phyloP scores from a whole-genome alignment of 2,113 vertebrate species.

The Mustela lutreola region DNA sequence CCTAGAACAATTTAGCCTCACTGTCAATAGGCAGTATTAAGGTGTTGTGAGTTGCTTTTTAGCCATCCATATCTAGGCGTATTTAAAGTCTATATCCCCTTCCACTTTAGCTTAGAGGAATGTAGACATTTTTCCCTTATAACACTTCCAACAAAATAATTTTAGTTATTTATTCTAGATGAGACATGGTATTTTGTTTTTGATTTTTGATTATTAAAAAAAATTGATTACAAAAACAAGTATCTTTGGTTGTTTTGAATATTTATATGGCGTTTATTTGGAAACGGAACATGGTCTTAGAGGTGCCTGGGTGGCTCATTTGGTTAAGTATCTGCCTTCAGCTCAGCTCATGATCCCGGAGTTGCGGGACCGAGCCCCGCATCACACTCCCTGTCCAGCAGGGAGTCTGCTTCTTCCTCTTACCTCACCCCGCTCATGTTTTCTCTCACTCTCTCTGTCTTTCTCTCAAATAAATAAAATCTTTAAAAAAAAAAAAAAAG shows the following conservation, averaged over 20 bases:
- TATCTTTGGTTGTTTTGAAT: slow-evolving; percentile 16
- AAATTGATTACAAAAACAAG: not conserved
- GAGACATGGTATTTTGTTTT: slow-evolving; percentile 1
- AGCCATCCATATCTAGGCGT: not conserved
- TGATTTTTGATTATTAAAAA: not conserved
- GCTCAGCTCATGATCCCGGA: too few species aligned
- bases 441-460: too few species aligned
- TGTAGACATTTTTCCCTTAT: not conserved
- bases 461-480: too few species aligned
- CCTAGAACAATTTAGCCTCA: not conserved
- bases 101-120: not conserved
- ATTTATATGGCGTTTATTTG: slow-evolving; percentile 9
- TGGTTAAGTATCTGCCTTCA: too few species aligned
- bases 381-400: too few species aligned
- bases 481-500: not conserved
- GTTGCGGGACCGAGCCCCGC: too few species aligned
- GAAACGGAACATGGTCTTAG: slow-evolving; percentile 8
- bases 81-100: not conserved
- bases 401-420: too few species aligned
- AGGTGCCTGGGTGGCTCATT: too few species aligned
- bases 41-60: not conserved
- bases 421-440: too few species aligned
- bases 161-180: not conserved
- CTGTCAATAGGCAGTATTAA: not conserved
- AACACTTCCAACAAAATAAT: slow-evolving; percentile 25